Evolutionary conservation across 2,113 vertebrate species (phyloP).

Genomic region (Spea bombifrons): DNA sequence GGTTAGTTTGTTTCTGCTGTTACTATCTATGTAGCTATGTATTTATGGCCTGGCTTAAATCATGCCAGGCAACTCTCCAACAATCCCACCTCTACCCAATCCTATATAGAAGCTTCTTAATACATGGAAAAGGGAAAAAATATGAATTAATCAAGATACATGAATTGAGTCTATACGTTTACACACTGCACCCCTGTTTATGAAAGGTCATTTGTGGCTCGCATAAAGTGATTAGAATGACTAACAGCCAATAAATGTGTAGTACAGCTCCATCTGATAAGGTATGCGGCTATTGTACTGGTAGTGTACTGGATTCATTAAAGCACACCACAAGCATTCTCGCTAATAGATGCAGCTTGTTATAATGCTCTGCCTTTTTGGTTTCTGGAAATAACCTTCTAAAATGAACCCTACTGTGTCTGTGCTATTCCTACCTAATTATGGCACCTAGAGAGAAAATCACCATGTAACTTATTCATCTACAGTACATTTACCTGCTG

Average conservation of each 20-base stretch:
- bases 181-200: neutral
- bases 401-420: slow-evolving; percentile 8
- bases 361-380: slow-evolving; percentile 17
- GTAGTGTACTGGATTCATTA: neutral
- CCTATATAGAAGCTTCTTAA: too few relatives aligned
- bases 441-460: slow-evolving; percentile 26
- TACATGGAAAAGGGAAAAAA: too few relatives aligned
- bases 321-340: slow-evolving; percentile 3
- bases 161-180: neutral
- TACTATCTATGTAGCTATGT: too few relatives aligned
- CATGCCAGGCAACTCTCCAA: too few relatives aligned
- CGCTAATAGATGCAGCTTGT: slow-evolving; percentile 7
- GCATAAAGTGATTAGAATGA: neutral
- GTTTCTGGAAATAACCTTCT: slow-evolving; percentile 2
- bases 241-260: slow-evolving; percentile 5
- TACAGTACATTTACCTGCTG: slow-evolving; percentile 29
- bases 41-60: too few relatives aligned
- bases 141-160: too few relatives aligned
- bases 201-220: neutral
- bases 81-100: too few relatives aligned
- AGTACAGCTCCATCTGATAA: neutral
- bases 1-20: too few relatives aligned
- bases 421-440: slow-evolving; percentile 24
- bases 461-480: slow-evolving; percentile 28
- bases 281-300: slow-evolving; percentile 9